Percentiles rank a stretch among this genome's conserved stretches.
Conservation (phyloP, 2,797 vertebrate species). For the Artibeus jamaicensis region DNA sequence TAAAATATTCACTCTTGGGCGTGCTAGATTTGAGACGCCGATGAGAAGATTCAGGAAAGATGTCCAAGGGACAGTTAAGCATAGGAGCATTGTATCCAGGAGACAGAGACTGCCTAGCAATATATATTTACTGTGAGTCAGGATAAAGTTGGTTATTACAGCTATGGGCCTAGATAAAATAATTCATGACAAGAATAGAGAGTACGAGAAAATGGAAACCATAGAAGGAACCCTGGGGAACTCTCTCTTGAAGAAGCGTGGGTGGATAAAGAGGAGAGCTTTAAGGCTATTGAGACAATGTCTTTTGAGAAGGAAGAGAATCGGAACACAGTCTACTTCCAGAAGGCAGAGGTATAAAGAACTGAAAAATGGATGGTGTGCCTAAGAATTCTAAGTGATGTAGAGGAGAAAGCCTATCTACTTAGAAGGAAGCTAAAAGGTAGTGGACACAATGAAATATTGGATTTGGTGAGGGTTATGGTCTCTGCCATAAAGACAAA, state of each 20-base stretch:
- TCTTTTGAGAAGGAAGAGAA: not conserved
- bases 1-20: not conserved
- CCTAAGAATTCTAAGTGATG: not conserved
- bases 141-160: not conserved
- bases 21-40: not conserved
- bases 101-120: not conserved
- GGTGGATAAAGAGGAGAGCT: not conserved
- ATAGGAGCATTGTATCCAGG: not conserved
- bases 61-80: not conserved
- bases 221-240: not conserved
- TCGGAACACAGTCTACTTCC: not conserved
- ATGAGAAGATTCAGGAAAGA: not conserved
- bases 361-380: not conserved
- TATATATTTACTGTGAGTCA: not conserved
- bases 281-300: not conserved
- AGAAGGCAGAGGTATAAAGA: not conserved
- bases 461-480: not conserved
- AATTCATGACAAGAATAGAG: not conserved
- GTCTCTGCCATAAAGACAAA: not conserved
- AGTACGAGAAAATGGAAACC: not conserved
- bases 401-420: not conserved
- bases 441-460: not conserved
- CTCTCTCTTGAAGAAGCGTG: not conserved
- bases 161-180: not conserved
- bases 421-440: not conserved